Base-by-base conservation (phyloP, 2,113 vertebrate species). In the Anhinga anhinga region DNA sequence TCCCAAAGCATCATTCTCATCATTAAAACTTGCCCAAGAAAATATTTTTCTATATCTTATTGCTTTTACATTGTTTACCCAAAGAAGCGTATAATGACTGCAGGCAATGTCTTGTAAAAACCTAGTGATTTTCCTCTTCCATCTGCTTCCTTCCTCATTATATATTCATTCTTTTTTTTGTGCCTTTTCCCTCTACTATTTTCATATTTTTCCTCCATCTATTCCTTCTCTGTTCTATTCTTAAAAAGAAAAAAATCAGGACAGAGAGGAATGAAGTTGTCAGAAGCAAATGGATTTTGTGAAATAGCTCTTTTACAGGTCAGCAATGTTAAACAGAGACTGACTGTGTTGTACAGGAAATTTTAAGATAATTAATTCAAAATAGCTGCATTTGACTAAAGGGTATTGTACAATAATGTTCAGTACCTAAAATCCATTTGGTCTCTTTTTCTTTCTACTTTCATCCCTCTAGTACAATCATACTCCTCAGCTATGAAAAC, bases 241-340 rank as follows among this genome's bases (percentile, higher is more conserved):
- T 13, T n/a, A 6, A 49, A 76, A 86, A 29, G 40, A 13, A 7
- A 26, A 34, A 36, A 38, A 63, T 26, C 4, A 49, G 26, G 38
- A 67, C 55, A 90, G 29, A 77, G 36, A 88, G 30, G 49, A 93
- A 90, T 88, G 77, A 83, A 91, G 47, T 63, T 95, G 86, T 94
- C 67, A 91, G 72, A 92, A 92, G 61, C 23, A 95, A 97, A 96
- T 94, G 77, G 88, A 78, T 96, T 95, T 93, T 82, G n/a, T 73
- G 90, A 82, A 97, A 97, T 88, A 95, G 62, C 44, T 74, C n/a
- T 71, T 97, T 97, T 86, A 95, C 67, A 90, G 95, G 95, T 96
- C 97, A 97, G 65, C 50, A 90, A 77, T 88, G 72, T 97, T 97
- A 97, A 96, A 90, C 50, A 94, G 85, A 95, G 59, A 71, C 72